Evolutionary conservation across 2,888 invertebrate genomes (phyloP).

Genomic region (Cosmopolites sordidus): DNA sequence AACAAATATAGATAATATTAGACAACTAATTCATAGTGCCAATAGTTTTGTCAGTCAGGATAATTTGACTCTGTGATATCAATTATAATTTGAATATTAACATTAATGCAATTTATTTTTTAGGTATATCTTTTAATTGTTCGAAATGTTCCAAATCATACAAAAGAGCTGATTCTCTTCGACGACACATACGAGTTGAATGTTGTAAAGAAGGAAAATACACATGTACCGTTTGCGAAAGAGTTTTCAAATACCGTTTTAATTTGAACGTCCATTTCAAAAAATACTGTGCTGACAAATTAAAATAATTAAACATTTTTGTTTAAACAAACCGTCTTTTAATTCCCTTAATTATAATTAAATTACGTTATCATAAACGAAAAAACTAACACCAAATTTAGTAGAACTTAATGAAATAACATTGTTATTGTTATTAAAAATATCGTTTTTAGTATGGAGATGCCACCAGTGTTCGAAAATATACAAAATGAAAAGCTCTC

Average conservation of each 20-base stretch:
- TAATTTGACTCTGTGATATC: no score
- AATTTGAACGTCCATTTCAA: background rate
- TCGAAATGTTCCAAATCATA: slow-evolving; percentile 26
- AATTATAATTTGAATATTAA: no score
- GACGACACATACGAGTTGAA: slow-evolving; percentile 53
- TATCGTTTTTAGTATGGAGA: slow-evolving; percentile 17
- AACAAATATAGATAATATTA: no score
- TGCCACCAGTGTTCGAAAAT: slow-evolving; percentile 27
- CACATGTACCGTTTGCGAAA: slow-evolving; percentile 58
- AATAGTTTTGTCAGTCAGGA: no score
- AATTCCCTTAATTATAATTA: background rate
- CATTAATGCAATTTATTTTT: no score
- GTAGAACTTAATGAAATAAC: no score
- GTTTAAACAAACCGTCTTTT: background rate
- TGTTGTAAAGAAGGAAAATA: slow-evolving; percentile 57
- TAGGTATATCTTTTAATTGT: slow-evolving; percentile 9
- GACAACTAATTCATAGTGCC: no score
- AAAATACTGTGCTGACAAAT: no score
- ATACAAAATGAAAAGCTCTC: slow-evolving; percentile 26
- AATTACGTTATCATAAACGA: no score
- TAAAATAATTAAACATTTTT: background rate
- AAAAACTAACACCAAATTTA: no score
- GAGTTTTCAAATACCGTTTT: slow-evolving; percentile 49
- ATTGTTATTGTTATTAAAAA: no score
- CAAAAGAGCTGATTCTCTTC: slow-evolving; percentile 45